phyloP scores from a whole-genome alignment of 2,888 invertebrate species.

The Thyatira batis region DNA sequence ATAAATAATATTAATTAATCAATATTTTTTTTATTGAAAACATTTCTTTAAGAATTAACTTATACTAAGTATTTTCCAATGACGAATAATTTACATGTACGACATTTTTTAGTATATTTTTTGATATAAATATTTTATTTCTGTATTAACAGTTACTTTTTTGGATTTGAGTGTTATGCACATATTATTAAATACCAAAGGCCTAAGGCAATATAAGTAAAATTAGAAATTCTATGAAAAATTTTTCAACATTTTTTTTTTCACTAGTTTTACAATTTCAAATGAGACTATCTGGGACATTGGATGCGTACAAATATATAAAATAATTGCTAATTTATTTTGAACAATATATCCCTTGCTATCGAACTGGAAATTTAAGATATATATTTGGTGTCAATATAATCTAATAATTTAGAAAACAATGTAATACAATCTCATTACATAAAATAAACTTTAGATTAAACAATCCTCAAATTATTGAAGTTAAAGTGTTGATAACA shows the following conservation, averaged over 20 bases:
- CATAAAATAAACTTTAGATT: too few species aligned
- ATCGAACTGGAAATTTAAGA: background rate
- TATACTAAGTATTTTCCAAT: too few species aligned
- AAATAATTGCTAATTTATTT: background rate
- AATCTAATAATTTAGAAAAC: too few species aligned
- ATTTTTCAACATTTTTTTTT: background rate
- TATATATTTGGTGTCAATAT: too few species aligned
- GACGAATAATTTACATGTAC: too few species aligned
- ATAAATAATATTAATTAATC: too few species aligned
- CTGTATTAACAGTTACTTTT: too few species aligned
- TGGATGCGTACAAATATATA: background rate
- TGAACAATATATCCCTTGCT: background rate
- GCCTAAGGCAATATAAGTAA: background rate
- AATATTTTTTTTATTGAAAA: too few species aligned
- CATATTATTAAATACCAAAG: background rate
- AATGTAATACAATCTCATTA: too few species aligned
- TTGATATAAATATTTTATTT: background rate
- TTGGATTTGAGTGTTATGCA: background rate
- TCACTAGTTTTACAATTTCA: background rate
- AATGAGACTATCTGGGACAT: background rate
- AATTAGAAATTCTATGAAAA: background rate
- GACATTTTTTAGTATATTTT: background rate
- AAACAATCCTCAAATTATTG: too few species aligned
- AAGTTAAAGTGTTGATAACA: too few species aligned
- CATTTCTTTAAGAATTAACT: too few species aligned